phyloP scores from a whole-genome alignment of 2,797 vertebrate genomes.

The Danionella dracula region DNA sequence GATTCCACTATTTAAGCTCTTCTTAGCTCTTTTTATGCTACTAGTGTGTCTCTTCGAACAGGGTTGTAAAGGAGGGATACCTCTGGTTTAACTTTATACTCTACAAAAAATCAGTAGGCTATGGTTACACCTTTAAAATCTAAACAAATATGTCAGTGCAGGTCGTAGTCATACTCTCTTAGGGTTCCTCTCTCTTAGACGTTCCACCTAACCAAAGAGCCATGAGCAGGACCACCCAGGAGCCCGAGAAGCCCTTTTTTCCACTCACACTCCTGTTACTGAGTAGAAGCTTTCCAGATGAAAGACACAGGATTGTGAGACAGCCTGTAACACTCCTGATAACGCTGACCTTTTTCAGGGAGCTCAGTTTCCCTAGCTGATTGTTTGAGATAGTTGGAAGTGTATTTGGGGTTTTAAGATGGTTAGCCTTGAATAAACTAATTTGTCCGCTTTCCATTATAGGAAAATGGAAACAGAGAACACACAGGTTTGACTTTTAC shows the following conservation, averaged over 20 bases:
- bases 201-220: slow-evolving; percentile 34
- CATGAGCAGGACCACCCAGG: slow-evolving; percentile 50
- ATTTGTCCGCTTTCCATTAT: too few species aligned
- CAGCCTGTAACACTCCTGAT: slow-evolving; percentile 13
- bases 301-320: slow-evolving; percentile 30
- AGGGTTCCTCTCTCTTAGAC: slow-evolving; percentile 33
- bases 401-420: too few species aligned
- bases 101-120: too few species aligned
- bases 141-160: not conserved
- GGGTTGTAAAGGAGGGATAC: too few species aligned
- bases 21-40: too few species aligned
- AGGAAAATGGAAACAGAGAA: too few species aligned
- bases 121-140: not conserved
- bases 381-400: not conserved
- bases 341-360: slow-evolving; percentile 10
- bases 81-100: too few species aligned
- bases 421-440: too few species aligned
- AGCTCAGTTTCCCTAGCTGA: slow-evolving; percentile 7
- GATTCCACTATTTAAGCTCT: too few species aligned
- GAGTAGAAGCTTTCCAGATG: slow-evolving; percentile 34
- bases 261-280: slow-evolving; percentile 29
- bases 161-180: slow-evolving; percentile 7
- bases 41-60: too few species aligned
- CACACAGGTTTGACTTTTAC: too few species aligned
- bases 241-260: slow-evolving; percentile 21